Evolutionary conservation across 2,888 invertebrate species (phyloP), one percentile per base, ranked within the genome.

Genomic region (Thecophora atra): DNA sequence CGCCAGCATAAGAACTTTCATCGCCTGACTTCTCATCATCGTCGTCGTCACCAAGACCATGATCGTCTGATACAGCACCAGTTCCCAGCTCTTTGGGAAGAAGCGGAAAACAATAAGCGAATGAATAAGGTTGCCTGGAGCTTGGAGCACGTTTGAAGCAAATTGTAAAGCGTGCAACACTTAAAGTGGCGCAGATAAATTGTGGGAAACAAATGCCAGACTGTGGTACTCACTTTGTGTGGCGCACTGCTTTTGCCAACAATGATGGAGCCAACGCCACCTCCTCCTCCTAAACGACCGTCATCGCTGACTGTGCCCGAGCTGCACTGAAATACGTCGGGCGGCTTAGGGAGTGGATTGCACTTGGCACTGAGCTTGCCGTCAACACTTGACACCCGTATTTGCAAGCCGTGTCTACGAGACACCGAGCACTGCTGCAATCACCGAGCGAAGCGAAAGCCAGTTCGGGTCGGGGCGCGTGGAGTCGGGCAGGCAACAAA

Each of bases 401-500:
- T 92, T 86, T 94, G 94, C 44, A 93, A 88, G 0, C 97, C 97
- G 82, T 91, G 94, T 13, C 96, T 97, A 83, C 97, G 98, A 13
- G 94, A 93, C 13, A 93, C 94, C n/a, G 97, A 97, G 84, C 98
- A 98, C 96, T 97, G 88, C 73, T n/a, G n/a, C n/a, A n/a, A n/a
- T 76, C 75, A 75, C 74, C 71, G 63, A 74, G 54, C 64, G 47
- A n/a, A 37, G 37, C n/a, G n/a, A n/a, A n/a, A n/a, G n/a, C n/a
- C n/a, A n/a, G n/a, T n/a, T n/a, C n/a, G n/a, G n/a, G n/a, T n/a
- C n/a, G n/a, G n/a, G n/a, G 42, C 65, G 26, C 24, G 52, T 54
- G 21, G 11, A 37, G 58, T 30, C 51, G 30, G 52, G 56, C 63
- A 65, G 63, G 37, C 60, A 69, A 69, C 66, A 60, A 42, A 62